These are phyloP conservation scores for Sarcophaga peregrina DNA, from an alignment of 1,140 invertebrate species.

Conservation along the genomic window DNA sequence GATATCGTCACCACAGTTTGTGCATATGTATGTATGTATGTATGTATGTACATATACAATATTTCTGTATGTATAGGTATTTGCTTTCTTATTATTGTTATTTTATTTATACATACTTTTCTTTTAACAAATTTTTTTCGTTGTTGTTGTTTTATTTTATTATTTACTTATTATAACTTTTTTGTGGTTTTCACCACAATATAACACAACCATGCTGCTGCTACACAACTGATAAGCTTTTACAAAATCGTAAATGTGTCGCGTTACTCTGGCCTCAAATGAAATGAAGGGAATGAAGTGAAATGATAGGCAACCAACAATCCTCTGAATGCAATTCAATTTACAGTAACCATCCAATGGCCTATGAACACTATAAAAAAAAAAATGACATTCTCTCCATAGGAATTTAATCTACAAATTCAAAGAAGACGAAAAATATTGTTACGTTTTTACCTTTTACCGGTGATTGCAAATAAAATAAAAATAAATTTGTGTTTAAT, in stretches of 20 bases:
- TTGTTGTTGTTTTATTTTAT: background rate
- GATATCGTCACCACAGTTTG: background rate
- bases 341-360: background rate
- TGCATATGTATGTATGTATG: background rate
- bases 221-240: constrained; percentile 39
- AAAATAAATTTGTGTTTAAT: no score
- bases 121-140: no score
- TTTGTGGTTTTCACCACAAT: constrained; percentile 40
- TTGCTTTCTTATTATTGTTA: constrained; percentile 18
- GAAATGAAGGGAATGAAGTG: constrained; percentile 27
- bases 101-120: background rate
- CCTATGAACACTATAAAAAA: no score
- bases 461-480: no score
- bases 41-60: background rate
- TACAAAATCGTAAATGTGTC: constrained; percentile 41
- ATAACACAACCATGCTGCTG: constrained; percentile 23
- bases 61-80: no score
- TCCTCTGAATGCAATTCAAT: constrained; percentile 26
- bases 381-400: no score
- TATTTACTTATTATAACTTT: background rate
- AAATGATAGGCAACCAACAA: constrained; percentile 3
- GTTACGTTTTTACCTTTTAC: no score
- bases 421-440: no score
- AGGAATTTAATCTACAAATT: no score
- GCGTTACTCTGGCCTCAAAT: constrained; percentile 34